These are phyloP conservation scores for Malurus alboscapulatus DNA, from an alignment of 2,113 vertebrate genomes.

Conservation along the genomic window DNA sequence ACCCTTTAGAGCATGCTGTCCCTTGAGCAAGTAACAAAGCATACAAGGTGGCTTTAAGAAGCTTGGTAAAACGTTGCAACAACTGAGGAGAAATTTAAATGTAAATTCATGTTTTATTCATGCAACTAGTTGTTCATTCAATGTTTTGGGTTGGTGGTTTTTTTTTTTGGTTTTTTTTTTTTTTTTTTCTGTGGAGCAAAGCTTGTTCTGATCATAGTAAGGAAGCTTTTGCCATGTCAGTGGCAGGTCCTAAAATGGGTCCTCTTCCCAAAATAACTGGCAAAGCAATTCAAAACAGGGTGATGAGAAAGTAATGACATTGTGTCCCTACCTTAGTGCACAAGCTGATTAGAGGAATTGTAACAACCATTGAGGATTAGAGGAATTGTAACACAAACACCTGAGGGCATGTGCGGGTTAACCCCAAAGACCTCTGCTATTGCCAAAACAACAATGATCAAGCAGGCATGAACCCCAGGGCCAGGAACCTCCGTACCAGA, in stretches of 20 bases:
- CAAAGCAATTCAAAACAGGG: not conserved
- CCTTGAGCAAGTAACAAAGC: not conserved
- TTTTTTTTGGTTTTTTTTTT: too few relatives aligned
- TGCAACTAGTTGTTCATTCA: not conserved
- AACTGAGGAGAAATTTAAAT: not conserved
- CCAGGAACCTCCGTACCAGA: too few relatives aligned
- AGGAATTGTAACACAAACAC: not conserved
- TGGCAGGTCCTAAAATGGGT: not conserved
- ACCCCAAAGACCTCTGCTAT: not conserved
- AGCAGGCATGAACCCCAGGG: not conserved
- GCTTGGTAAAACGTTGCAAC: not conserved
- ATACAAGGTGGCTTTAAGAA: not conserved
- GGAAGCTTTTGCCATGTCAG: not conserved
- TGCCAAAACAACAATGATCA: not conserved
- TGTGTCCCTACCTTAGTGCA: not conserved
- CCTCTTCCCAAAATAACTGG: not conserved
- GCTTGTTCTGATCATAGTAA: not conserved
- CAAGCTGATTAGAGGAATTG: not conserved
- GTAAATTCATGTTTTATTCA: not conserved
- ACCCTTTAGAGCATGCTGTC: not conserved
- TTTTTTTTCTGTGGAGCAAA: not conserved
- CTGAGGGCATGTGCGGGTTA: not conserved
- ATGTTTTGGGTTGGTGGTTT: not conserved
- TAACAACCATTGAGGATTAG: not conserved
- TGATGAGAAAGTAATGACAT: accelerated